phyloP scores from a whole-genome alignment of 2,888 invertebrate genomes.

The Lasioglossum pauxillum region DNA sequence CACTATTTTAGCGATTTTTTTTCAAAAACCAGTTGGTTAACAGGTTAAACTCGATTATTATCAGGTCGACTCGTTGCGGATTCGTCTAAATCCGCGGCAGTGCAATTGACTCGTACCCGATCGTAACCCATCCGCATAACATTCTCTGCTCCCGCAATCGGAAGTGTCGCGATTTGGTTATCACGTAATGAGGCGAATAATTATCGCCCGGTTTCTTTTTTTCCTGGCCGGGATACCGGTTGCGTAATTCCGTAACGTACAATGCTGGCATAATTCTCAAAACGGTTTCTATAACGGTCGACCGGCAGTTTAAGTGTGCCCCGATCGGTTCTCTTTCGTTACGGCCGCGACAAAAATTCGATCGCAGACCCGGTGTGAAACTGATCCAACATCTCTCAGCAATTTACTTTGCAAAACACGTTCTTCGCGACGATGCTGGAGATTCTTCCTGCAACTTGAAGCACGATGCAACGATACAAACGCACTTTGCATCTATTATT shows the following conservation, averaged over 20 bases:
- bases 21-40: too few species aligned
- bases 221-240: not conserved
- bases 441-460: not conserved
- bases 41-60: too few species aligned
- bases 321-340: conserved; percentile 17
- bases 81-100: not conserved
- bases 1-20: not conserved
- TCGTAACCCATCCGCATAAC: not conserved
- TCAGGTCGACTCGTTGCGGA: not conserved
- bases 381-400: not conserved
- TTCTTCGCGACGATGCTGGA: not conserved
- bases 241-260: conserved; percentile 23
- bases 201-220: conserved; percentile 21
- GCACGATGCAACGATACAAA: not conserved
- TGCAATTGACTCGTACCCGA: not conserved
- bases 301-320: not conserved
- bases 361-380: not conserved
- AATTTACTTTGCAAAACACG: not conserved
- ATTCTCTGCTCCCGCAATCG: not conserved
- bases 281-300: conserved; percentile 5
- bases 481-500: conserved; percentile 3
- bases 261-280: not conserved
- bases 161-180: conserved; percentile 29
- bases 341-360: conserved; percentile 8
- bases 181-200: conserved; percentile 34